Percentiles rank a stretch among this genome's conserved stretches.
These are phyloP conservation scores for Acleris emargana DNA, from an alignment of 2,888 invertebrate species.

Conservation along the genomic window DNA sequence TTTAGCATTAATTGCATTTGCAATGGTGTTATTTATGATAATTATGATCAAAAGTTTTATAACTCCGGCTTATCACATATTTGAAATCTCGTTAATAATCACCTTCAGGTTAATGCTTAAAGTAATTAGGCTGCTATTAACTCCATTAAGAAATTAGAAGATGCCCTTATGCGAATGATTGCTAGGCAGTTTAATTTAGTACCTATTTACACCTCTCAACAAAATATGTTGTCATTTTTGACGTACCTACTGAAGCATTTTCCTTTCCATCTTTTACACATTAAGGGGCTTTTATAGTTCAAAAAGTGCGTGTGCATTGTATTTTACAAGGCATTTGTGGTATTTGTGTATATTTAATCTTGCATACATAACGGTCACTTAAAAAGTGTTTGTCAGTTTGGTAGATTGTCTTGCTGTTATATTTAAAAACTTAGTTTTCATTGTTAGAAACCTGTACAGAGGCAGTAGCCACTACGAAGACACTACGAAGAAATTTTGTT, in stretches of 20 bases:
- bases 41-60: too few relatives aligned
- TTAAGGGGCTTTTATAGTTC: not conserved
- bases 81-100: too few relatives aligned
- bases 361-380: not conserved
- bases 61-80: too few relatives aligned
- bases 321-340: not conserved
- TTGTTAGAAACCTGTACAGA: slow-evolving; percentile 4
- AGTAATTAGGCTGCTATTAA: too few relatives aligned
- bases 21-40: too few relatives aligned
- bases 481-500: slow-evolving; percentile 1
- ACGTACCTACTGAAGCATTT: not conserved
- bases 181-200: too few relatives aligned
- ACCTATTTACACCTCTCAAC: too few relatives aligned
- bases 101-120: too few relatives aligned
- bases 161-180: too few relatives aligned
- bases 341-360: not conserved
- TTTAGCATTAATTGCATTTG: too few relatives aligned
- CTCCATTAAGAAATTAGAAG: too few relatives aligned
- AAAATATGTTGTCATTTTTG: not conserved
- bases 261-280: not conserved
- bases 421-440: slow-evolving; percentile 11
- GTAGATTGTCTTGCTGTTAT: slow-evolving; percentile 17
- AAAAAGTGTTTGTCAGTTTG: slow-evolving; percentile 8
- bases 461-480: not conserved
- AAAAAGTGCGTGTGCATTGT: not conserved